Base-by-base conservation (phyloP, 2,113 vertebrate species). In the Bubo scandiacus region DNA sequence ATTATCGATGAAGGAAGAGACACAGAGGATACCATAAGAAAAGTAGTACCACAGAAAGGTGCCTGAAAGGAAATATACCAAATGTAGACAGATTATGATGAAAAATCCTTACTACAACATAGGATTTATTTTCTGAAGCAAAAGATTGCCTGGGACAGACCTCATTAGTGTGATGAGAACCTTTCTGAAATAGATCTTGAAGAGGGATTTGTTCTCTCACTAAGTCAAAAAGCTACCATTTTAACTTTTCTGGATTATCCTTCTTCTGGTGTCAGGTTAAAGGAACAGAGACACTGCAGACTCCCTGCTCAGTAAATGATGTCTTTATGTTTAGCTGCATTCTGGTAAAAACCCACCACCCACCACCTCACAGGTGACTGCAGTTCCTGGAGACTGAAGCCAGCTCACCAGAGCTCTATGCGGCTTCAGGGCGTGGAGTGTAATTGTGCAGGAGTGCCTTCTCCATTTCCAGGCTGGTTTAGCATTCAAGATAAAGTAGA, bases 61-160 rank as follows among this genome's bases (percentile, higher is more conserved):
- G 6, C n/a, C 40, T 63, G 58, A 77, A 85, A 92, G n/a, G 51
- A 91, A 86, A 77, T 38, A 59, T 19, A 74, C 29, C 75, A 81
- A 88, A 78, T 61, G 8, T 52, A 73, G 74, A 55, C 34, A 94
- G 43, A 86, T 86, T 87, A 66, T 59, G 51, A 80, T 80, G 67
- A 85, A 94, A 97, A 92, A 59, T 87, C 67, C 78, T 59, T 85
- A 51, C 78, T 92, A 77, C 58, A 74, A 63, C 29, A 32, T 10
- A 72, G 67, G 58, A 88, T 95, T 92, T 95, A 61, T 91, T 96
- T 89, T 90, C 70, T 78, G 62, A 96, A 94, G 67, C 26, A 42
- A 67, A 52, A 90, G 47, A 71, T 73, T 86, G 51, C 45, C 36
- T 52, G 47, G 47, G 47, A 91, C 58, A 87, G 43, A 66, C 34